These are phyloP conservation scores for Melanotaenia duboulayi DNA, from an alignment of 2,113 vertebrate species.

Conservation along the genomic window DNA sequence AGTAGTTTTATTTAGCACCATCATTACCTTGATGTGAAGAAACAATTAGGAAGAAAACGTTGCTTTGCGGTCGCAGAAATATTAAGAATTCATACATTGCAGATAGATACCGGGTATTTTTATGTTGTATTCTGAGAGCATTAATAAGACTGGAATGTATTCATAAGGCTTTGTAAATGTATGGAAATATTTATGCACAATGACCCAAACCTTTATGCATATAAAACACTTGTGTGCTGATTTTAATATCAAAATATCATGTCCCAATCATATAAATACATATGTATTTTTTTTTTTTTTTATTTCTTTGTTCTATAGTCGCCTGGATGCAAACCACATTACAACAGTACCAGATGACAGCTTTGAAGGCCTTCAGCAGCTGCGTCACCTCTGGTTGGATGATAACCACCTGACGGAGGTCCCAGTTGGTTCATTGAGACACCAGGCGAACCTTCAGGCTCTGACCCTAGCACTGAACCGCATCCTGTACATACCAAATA, in stretches of 20 bases:
- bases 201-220: too few species aligned
- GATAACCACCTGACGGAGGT: constrained; percentile 94
- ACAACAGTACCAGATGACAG: constrained; percentile 92
- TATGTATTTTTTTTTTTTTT: background rate
- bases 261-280: too few species aligned
- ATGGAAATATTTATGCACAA: too few species aligned
- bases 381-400: constrained; percentile 97
- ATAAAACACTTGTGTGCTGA: too few species aligned
- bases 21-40: background rate
- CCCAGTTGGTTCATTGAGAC: constrained; percentile 88
- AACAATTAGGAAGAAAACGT: background rate
- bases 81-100: too few species aligned
- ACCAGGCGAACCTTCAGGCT: constrained; percentile 92
- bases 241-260: too few species aligned
- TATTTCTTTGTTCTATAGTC: constrained; percentile 74
- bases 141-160: too few species aligned
- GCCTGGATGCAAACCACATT: constrained; percentile 97
- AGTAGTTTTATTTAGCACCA: background rate
- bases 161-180: too few species aligned
- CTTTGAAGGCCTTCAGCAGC: constrained; percentile 92
- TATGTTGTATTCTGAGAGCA: too few species aligned
- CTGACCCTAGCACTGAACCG: constrained; percentile 95
- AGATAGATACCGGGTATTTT: too few species aligned
- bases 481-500: constrained; percentile 91
- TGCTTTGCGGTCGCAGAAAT: background rate